phyloP scores from a whole-genome alignment of 2,888 invertebrate genomes.

The Metallyticus violacea region DNA sequence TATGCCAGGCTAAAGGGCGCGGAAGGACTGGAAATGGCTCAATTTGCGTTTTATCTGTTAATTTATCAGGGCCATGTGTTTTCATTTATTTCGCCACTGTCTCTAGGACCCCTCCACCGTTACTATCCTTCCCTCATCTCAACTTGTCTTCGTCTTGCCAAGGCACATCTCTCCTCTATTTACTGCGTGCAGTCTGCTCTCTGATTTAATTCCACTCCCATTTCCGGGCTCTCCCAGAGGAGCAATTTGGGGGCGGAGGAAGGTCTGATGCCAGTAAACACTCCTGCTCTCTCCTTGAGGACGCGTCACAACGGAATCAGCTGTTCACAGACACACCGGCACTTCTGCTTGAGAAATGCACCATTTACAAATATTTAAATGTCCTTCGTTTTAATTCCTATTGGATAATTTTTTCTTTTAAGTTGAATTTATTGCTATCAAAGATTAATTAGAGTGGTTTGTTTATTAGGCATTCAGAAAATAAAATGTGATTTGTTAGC shows the following conservation, averaged over 20 bases:
- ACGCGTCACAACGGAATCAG: not conserved
- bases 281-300: not conserved
- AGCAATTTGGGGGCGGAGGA: slow-evolving; percentile 20
- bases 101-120: not conserved
- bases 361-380: no score
- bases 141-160: not conserved
- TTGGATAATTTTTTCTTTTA: no score
- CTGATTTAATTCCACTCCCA: slow-evolving; percentile 24
- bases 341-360: no score
- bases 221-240: slow-evolving; percentile 17
- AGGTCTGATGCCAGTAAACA: slow-evolving; percentile 10
- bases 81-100: not conserved
- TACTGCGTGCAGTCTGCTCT: slow-evolving; percentile 1
- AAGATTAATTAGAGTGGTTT: no score
- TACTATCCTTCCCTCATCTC: not conserved
- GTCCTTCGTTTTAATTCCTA: no score
- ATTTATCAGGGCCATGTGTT: slow-evolving; percentile 7
- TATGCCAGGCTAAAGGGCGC: not conserved
- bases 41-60: slow-evolving; percentile 19
- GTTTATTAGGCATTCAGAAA: no score
- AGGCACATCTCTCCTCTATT: not conserved
- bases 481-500: no score
- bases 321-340: no score
- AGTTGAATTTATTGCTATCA: no score
- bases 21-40: not conserved